Evolutionary conservation across 1,140 invertebrate genomes (phyloP).

Genomic region (Parapsyche elsis): DNA sequence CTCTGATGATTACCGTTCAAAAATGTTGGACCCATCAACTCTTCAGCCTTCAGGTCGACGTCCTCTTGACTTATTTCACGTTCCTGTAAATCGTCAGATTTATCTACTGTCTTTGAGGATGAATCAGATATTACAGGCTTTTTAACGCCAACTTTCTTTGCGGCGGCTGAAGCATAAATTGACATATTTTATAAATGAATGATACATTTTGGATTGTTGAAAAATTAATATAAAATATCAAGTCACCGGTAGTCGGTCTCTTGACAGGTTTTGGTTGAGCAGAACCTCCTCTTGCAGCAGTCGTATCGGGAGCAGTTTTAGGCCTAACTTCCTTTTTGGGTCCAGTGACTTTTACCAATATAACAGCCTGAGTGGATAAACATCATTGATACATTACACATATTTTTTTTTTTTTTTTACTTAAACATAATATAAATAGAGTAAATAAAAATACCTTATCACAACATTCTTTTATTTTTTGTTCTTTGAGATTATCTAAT

Average conservation of each 20-base stretch:
- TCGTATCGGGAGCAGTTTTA: constrained; percentile 59
- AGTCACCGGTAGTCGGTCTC: constrained; percentile 65
- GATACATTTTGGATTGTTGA: neutral
- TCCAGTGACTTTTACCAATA: constrained; percentile 76
- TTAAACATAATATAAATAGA: neutral
- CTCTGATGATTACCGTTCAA: constrained; percentile 45
- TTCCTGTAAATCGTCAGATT: constrained; percentile 59
- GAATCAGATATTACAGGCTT: constrained; percentile 52
- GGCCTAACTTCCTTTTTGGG: constrained; percentile 72
- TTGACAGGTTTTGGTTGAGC: constrained; percentile 69
- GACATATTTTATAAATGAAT: neutral
- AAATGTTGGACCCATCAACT: constrained; percentile 69
- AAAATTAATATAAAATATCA: neutral
- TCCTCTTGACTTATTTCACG: constrained; percentile 75
- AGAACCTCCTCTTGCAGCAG: constrained; percentile 67
- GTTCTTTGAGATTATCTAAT: constrained; percentile 91
- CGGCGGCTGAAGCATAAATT: constrained; percentile 34
- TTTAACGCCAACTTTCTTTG: constrained; percentile 52
- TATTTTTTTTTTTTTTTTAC: too few species aligned
- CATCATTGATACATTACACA: neutral
- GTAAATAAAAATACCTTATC: constrained; percentile 73
- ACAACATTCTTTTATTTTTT: constrained; percentile 94
- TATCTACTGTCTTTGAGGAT: constrained; percentile 1
- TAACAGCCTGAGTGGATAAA: constrained; percentile 72
- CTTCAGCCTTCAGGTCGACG: constrained; percentile 75